Evolutionary conservation across 2,797 vertebrate genomes (phyloP), one percentile per base, ranked within the genome.

Genomic region (Clarias platycephalus): DNA sequence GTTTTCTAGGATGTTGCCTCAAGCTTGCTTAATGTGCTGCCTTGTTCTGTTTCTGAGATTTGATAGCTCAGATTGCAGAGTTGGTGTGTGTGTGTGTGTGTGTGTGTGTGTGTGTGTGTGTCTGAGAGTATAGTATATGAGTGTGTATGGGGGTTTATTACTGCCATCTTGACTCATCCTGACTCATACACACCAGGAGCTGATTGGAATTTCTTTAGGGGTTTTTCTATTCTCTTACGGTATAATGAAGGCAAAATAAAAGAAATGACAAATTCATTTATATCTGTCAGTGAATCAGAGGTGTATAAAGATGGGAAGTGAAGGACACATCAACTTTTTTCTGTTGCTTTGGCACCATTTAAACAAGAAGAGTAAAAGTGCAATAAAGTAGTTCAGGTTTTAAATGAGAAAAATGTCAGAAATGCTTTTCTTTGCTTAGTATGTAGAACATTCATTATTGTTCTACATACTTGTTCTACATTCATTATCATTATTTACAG

Each of bases 221-320:
- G 22, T 7, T 86, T 44, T 62, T 80, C 7, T 24, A 6, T 63
- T 7, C 31, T 31, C 66, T 75, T 26, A 18, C n/a, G 63, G 49
- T 87, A 75, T 68, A 84, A 83, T 83, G 28, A 44, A 74, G 64
- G 40, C 76, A 63, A 76, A 81, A 68, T 82, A 75, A 77, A 34
- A 78, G 62, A 84, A 87, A 81, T 78, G 49, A 44, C 37, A 62
- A 78, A 64, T 87, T 81, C 53, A 86, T 86, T 87, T 86, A 64
- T 83, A 83, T 87, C 86, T 67, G 68, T 85, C 68, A 77, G 26
- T 87, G 62, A 81, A 83, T 83, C 77, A 86, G 70, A 67, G 55
- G 82, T 71, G 79, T 74, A 37, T 58, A 68, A 71, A 58, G 70
- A n/a, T 26, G 24, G 71, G 86, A 64, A 86, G 55, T 31, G 76